These are phyloP conservation scores for Corythoichthys intestinalis DNA, from an alignment of 2,113 vertebrate species.

Conservation along the genomic window DNA sequence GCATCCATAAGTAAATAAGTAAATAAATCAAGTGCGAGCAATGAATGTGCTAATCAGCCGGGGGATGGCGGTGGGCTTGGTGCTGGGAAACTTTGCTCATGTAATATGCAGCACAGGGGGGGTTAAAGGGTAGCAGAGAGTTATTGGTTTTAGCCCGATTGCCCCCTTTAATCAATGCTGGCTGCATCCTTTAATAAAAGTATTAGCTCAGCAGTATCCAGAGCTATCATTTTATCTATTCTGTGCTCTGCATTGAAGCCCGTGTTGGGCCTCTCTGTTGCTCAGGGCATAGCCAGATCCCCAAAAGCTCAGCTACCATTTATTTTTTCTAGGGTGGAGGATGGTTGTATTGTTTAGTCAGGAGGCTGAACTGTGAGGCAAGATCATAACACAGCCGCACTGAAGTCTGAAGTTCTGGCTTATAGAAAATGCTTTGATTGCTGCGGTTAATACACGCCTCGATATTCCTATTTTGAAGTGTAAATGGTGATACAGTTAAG, in stretches of 20 bases:
- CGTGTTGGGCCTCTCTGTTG: constrained; percentile 64
- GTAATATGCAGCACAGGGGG: constrained; percentile 76
- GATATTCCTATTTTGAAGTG: constrained; percentile 33
- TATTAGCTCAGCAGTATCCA: constrained; percentile 80
- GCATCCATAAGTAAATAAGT: constrained; percentile 80
- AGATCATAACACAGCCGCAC: constrained; percentile 73
- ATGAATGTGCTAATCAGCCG: constrained; percentile 75
- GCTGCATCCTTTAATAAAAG: constrained; percentile 82
- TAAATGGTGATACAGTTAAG: constrained; percentile 32
- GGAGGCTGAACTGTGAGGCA: constrained; percentile 57
- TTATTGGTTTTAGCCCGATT: constrained; percentile 79
- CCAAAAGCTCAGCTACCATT: constrained; percentile 69
- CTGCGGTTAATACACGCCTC: constrained; percentile 30
- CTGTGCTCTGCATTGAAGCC: constrained; percentile 67
- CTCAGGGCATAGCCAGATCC: constrained; percentile 68
- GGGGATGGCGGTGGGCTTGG: constrained; percentile 65
- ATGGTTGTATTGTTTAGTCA: constrained; percentile 68
- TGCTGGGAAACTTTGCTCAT: constrained; percentile 80
- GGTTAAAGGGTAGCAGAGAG: constrained; percentile 78
- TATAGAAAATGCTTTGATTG: constrained; percentile 49
- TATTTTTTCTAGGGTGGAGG: constrained; percentile 69
- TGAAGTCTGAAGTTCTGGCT: constrained; percentile 59
- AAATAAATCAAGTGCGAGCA: constrained; percentile 77
- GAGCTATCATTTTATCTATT: constrained; percentile 74
- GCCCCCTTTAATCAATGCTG: constrained; percentile 81